Evolutionary conservation across 2,113 vertebrate genomes (phyloP), one percentile per base, ranked within the genome.

Genomic region (Thamnaconus septentrionalis): DNA sequence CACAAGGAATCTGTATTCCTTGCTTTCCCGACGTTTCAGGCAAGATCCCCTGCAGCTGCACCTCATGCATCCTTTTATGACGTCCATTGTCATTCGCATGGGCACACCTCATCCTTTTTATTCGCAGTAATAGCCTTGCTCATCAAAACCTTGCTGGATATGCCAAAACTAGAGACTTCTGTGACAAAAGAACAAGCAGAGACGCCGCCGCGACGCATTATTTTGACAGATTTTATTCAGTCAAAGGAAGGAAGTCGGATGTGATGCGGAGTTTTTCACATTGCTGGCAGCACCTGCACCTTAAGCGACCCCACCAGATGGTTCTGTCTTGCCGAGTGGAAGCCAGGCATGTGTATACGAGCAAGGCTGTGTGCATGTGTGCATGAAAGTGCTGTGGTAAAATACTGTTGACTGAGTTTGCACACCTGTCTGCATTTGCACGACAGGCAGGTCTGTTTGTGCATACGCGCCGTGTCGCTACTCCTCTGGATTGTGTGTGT

Each of bases 301-400:
- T 80, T 47, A 49, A 60, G 61, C 82, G 76, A 80, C 18, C 18
- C 18, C 18, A 31, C 80, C 77, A 51, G 39, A 53, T 2, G 51
- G 68, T 79, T 80, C 72, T 83, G 69, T 82, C 81, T 80, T 79
- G 74, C 65, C 80, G 70, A 77, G 80, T 67, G 80, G 77, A 59
- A 62, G 66, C 18, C 18, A 31, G 18, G 18, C 18, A 31, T 31
- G 47, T 48, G 5, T 31, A 6, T 53, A 3, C 7, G 6, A 18
- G 48, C 49, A 48, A 55, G 53, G 41, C 39, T 75, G 48, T 46
- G 61, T 61, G 10, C 54, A 54, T 46, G 18, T 59, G 42, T 10
- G 44, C 52, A 3, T 59, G 53, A 53, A 79, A 76, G 78, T 63
- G 53, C 68, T 43, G 50, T 55, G 61, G 72, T 75, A 44, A 73